phyloP scores from a whole-genome alignment of 2,113 vertebrate species.

The Ophthalmolycus amberensis region DNA sequence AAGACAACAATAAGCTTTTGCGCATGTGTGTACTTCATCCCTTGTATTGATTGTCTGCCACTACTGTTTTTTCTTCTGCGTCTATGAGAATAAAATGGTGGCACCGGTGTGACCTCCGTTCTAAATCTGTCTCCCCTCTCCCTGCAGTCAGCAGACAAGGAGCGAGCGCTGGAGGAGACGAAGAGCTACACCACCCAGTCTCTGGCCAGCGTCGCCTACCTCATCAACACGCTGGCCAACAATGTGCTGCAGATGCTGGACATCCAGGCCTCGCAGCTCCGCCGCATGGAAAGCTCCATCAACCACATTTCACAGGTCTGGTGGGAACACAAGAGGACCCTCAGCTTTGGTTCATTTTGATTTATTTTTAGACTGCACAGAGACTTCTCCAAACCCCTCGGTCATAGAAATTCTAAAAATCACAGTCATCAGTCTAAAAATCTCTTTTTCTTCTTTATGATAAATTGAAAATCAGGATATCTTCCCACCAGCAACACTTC shows the following conservation, averaged over 20 bases:
- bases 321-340: neutral
- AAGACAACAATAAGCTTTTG: neutral
- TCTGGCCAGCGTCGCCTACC: conserved; percentile 96
- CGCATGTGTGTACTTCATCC: neutral
- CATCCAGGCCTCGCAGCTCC: conserved; percentile 96
- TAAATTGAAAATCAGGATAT: no score
- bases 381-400: no score
- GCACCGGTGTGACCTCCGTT: neutral
- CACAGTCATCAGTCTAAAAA: neutral
- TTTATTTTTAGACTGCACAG: neutral
- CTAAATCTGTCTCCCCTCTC: conserved; percentile 26
- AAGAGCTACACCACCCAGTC: conserved; percentile 98
- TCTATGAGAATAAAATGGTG: neutral
- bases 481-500: no score
- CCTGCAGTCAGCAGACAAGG: conserved; percentile 92
- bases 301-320: conserved; percentile 97
- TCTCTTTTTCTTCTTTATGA: neutral
- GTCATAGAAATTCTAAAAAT: neutral
- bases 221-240: conserved; percentile 99
- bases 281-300: conserved; percentile 98
- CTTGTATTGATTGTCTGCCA: neutral
- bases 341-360: neutral
- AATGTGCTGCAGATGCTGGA: conserved; percentile 99
- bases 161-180: conserved; percentile 96
- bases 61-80: neutral